A percentile compares a stretch with the other conserved stretches of the same genome.
phyloP scores from a whole-genome alignment of 2,888 invertebrate genomes.

The Troilus luridus region DNA sequence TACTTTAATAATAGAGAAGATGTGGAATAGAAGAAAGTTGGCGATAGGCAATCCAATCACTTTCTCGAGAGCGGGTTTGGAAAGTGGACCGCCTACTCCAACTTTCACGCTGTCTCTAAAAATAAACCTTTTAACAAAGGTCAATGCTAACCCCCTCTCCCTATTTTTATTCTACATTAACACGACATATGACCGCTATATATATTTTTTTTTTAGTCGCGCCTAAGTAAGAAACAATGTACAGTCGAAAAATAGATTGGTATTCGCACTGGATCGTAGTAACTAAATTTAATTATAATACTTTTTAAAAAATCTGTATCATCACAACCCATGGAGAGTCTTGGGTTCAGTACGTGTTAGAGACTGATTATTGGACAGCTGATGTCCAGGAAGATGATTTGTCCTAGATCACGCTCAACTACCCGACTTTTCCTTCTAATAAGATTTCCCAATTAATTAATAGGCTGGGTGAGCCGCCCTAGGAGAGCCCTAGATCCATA shows the following conservation, averaged over 20 bases:
- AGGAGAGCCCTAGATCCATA: too few relatives aligned
- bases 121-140: slow-evolving; percentile 40
- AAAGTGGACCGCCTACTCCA: slow-evolving; percentile 22
- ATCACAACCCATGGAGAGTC: too few relatives aligned
- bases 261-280: too few relatives aligned
- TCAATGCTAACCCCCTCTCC: slow-evolving; percentile 37
- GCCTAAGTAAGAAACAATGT: background rate
- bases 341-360: too few relatives aligned
- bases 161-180: slow-evolving; percentile 26
- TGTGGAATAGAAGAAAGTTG: background rate
- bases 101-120: slow-evolving; percentile 29
- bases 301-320: too few relatives aligned
- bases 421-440: too few relatives aligned
- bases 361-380: too few relatives aligned
- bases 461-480: too few relatives aligned
- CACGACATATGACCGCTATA: background rate
- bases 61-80: background rate
- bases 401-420: too few relatives aligned
- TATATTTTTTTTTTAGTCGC: background rate
- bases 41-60: slow-evolving; percentile 31
- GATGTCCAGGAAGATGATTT: too few relatives aligned
- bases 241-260: background rate
- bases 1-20: slow-evolving; percentile 21
- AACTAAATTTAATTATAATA: too few relatives aligned
- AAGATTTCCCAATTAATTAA: too few relatives aligned